phyloP scores from a whole-genome alignment of 2,888 invertebrate species.

The Calameuta filiformis region DNA sequence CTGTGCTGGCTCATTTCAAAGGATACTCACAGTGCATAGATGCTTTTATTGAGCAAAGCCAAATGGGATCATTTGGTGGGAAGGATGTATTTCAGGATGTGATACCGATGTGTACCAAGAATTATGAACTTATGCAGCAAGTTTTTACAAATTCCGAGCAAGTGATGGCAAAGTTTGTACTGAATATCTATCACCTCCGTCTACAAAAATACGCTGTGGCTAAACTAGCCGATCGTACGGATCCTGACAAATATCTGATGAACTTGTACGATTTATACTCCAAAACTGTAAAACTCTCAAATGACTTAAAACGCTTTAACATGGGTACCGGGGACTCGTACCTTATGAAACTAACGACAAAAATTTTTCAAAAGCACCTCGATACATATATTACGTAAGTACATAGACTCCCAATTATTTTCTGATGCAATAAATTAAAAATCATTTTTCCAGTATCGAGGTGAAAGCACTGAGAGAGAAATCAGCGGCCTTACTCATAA shows the following conservation, averaged over 20 bases:
- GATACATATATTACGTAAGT: slow-evolving; percentile 79
- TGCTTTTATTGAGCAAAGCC: slow-evolving; percentile 96
- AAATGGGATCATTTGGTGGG: slow-evolving; percentile 87
- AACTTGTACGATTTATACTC: slow-evolving; percentile 91
- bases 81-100: slow-evolving; percentile 93
- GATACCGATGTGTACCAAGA: slow-evolving; percentile 88
- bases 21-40: slow-evolving; percentile 96
- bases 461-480: slow-evolving; percentile 82
- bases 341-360: slow-evolving; percentile 80
- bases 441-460: slow-evolving; percentile 70
- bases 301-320: slow-evolving; percentile 79
- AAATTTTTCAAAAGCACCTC: slow-evolving; percentile 84
- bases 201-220: slow-evolving; percentile 87
- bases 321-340: slow-evolving; percentile 84
- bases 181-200: slow-evolving; percentile 94
- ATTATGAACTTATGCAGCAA: slow-evolving; percentile 83
- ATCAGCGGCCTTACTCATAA: slow-evolving; percentile 78
- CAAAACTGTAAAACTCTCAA: slow-evolving; percentile 81
- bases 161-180: slow-evolving; percentile 97
- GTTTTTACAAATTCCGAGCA: slow-evolving; percentile 96
- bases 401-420: not conserved
- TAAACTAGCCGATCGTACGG: slow-evolving; percentile 82
- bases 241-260: slow-evolving; percentile 88
- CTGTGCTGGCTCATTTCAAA: slow-evolving; percentile 93
- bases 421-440: not conserved